A percentile compares a stretch with the other conserved stretches of the same genome.
Conservation (phyloP, 2,888 invertebrate species). For the Digitonthophagus gazella region DNA sequence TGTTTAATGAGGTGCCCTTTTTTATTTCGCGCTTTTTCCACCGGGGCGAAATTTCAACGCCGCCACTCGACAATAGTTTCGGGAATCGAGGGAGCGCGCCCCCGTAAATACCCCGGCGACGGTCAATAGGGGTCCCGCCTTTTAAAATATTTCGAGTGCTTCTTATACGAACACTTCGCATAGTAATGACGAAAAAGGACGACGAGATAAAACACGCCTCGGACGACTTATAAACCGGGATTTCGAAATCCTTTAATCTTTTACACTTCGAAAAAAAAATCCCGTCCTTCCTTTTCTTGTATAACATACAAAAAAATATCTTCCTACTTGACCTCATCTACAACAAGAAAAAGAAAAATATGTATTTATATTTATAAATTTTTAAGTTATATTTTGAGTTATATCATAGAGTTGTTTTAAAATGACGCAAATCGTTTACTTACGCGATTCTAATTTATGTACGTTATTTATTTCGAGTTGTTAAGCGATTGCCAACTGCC, state of each 20-base stretch:
- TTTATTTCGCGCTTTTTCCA: background rate
- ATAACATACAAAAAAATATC: too few relatives aligned
- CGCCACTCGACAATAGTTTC: background rate
- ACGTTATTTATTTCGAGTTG: too few relatives aligned
- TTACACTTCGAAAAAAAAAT: too few relatives aligned
- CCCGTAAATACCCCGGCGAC: slow-evolving; percentile 14
- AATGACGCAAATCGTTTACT: too few relatives aligned
- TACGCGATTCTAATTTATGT: too few relatives aligned
- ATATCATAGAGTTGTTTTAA: too few relatives aligned
- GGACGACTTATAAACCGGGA: background rate
- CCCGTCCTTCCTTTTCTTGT: too few relatives aligned
- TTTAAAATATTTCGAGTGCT: slow-evolving; percentile 46
- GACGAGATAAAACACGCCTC: slow-evolving; percentile 14
- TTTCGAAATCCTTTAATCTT: background rate
- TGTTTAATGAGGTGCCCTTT: slow-evolving; percentile 16
- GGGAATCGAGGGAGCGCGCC: slow-evolving; percentile 21
- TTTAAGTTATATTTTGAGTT: too few relatives aligned
- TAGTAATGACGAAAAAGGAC: slow-evolving; percentile 41
- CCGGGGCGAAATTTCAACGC: background rate
- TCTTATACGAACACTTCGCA: slow-evolving; percentile 39
- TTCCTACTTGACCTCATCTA: too few relatives aligned
- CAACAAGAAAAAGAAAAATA: too few relatives aligned
- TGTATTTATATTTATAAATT: too few relatives aligned
- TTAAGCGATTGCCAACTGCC: background rate
- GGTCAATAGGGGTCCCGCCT: slow-evolving; percentile 38